These are phyloP conservation scores for Lanistes nyassanus DNA, from an alignment of 1,140 invertebrate genomes.

Conservation along the genomic window DNA sequence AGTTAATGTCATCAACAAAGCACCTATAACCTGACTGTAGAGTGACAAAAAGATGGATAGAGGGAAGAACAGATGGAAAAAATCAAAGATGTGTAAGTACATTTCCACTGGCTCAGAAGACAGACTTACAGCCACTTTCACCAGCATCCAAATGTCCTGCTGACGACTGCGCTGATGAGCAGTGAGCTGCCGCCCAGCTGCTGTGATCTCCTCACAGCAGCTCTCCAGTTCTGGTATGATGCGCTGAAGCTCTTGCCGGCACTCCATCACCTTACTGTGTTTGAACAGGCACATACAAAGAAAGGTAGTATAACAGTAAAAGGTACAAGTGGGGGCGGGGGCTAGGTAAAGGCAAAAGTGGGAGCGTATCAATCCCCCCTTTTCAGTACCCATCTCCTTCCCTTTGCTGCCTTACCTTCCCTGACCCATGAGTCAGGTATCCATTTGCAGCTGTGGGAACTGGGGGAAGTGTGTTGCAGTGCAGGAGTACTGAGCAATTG, in stretches of 20 bases:
- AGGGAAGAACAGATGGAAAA: not conserved
- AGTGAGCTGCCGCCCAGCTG: constrained; percentile 29
- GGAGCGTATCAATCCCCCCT: too few relatives aligned
- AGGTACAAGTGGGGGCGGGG: too few relatives aligned
- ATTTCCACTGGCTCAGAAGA: not conserved
- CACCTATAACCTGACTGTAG: not conserved
- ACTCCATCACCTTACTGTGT: constrained; percentile 40
- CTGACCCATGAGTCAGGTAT: too few relatives aligned
- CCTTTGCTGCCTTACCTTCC: too few relatives aligned
- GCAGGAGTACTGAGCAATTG: too few relatives aligned
- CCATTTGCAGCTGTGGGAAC: too few relatives aligned
- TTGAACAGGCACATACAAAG: constrained; percentile 1
- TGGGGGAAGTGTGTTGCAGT: too few relatives aligned
- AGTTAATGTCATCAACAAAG: not conserved
- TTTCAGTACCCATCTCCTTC: too few relatives aligned
- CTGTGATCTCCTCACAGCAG: constrained; percentile 32
- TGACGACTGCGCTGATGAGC: constrained; percentile 35
- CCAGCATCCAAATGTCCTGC: constrained; percentile 41
- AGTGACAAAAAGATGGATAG: not conserved
- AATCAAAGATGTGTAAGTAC: not conserved
- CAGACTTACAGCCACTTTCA: constrained; percentile 32
- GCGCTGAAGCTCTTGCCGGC: constrained; percentile 29
- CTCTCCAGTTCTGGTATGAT: constrained; percentile 33
- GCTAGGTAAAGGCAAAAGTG: too few relatives aligned
- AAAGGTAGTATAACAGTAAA: too few relatives aligned